Base-by-base conservation (phyloP, 2,797 vertebrate genomes). In the Hapalemur alaotrensis region DNA sequence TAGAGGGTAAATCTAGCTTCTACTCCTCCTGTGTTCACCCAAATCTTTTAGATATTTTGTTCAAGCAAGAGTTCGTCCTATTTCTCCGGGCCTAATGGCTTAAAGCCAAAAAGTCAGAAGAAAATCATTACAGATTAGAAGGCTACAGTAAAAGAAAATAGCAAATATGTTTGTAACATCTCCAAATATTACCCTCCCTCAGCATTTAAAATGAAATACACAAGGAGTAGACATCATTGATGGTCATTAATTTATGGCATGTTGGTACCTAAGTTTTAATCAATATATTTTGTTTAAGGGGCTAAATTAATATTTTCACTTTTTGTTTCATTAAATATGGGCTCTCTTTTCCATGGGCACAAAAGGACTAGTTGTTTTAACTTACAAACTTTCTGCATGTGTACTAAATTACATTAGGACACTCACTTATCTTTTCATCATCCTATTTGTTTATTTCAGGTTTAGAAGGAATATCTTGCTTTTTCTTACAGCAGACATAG, bases 61-160 rank as follows among this genome's bases (percentile, higher is more conserved):
- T 91, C 22, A 83, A 91, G n/a, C 43, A 70, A 46, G 7, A 48
- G 7, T 32, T 95, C 22, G 85, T 63, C 13, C 23, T 92, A 48
- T 69, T 86, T 13, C 22, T 86, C 67, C 41, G 57, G 28, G 4
- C 11, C 35, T 80, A 63, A 76, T 17, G 32, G 8, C 14, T 82
- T 93, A 82, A 94, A 85, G 70, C 78, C 38, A 30, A 82, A 91
- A 91, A 95, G 22, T 41, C 28, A 52, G n/a, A 89, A 91, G 30
- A 28, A 87, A 93, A 72, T 50, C 32, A 25, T 85, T 84, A 46
- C 32, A 91, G 9, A 41, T 30, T 86, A 22, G 22, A 87, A 7
- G 9, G 15, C 3, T 1, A 32, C 9, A 59, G 4, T 82, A 4
- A 59, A 91, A 83, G 12, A 82, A 96, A 85, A 85, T 65, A 79